Percentiles rank a stretch among this genome's conserved stretches.
These are phyloP conservation scores for Gibbula magus DNA, from an alignment of 2,888 invertebrate genomes.

Conservation along the genomic window DNA sequence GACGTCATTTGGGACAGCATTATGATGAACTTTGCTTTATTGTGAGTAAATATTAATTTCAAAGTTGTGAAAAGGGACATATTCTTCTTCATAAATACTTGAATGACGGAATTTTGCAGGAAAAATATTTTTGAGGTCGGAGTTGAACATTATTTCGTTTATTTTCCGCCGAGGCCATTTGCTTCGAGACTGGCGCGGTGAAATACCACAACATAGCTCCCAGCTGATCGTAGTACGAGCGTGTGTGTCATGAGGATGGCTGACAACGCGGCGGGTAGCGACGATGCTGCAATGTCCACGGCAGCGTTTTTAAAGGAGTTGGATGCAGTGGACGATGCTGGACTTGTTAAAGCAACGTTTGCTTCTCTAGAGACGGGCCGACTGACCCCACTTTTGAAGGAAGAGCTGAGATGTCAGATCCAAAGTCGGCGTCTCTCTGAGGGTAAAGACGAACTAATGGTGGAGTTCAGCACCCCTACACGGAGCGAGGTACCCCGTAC, in stretches of 20 bases:
- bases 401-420: conserved; percentile 51
- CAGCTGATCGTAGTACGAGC: conserved; percentile 8
- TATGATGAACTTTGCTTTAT: not conserved
- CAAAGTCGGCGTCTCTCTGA: conserved; percentile 47
- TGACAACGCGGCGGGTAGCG: conserved; percentile 19
- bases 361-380: conserved; percentile 44
- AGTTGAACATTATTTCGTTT: conserved; percentile 1
- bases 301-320: conserved; percentile 35
- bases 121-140: not conserved
- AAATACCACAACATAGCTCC: conserved; percentile 3
- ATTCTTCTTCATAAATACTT: not conserved
- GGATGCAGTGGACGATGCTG: conserved; percentile 29
- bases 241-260: conserved; percentile 29
- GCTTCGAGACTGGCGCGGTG: not conserved
- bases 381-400: conserved; percentile 53
- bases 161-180: conserved; percentile 8
- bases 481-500: conserved; percentile 41
- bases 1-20: not conserved
- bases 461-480: conserved; percentile 44
- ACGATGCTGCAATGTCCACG: conserved; percentile 16
- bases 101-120: not conserved
- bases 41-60: conserved; percentile 3
- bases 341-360: conserved; percentile 40
- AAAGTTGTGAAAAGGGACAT: not conserved
- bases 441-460: conserved; percentile 52